phyloP scores from a whole-genome alignment of 2,113 vertebrate species.

The Rhinichthys klamathensis region DNA sequence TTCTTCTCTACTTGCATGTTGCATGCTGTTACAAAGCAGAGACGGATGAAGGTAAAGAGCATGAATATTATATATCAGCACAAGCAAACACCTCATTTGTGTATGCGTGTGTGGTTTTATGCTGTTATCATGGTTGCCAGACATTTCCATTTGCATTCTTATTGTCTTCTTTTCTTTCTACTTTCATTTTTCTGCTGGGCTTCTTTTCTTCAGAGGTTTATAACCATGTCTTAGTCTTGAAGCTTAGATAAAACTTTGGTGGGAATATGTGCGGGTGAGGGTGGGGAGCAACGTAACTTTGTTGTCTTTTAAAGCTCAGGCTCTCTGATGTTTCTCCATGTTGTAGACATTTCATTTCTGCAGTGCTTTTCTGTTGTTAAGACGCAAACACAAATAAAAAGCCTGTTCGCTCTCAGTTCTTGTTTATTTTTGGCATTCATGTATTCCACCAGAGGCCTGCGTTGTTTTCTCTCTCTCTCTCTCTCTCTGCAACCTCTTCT shows the following conservation, averaged over 20 bases:
- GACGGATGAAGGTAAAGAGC: constrained; percentile 90
- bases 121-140: constrained; percentile 65
- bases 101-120: constrained; percentile 47
- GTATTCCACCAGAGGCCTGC: constrained; percentile 34
- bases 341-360: constrained; percentile 50
- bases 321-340: constrained; percentile 38
- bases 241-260: constrained; percentile 51
- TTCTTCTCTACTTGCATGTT: constrained; percentile 89
- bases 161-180: constrained; percentile 64
- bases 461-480: background rate
- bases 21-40: constrained; percentile 95
- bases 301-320: constrained; percentile 50
- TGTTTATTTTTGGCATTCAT: constrained; percentile 45
- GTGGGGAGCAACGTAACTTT: constrained; percentile 46
- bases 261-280: background rate
- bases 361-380: constrained; percentile 43
- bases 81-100: constrained; percentile 56
- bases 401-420: constrained; percentile 42
- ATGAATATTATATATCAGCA: constrained; percentile 39
- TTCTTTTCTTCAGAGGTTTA: constrained; percentile 39
- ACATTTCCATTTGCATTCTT: constrained; percentile 72
- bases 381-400: constrained; percentile 54
- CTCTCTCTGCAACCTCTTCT: constrained; percentile 20
- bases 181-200: constrained; percentile 42
- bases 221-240: constrained; percentile 48